Base-by-base conservation (phyloP, 1,140 invertebrate species). In the Polyergus mexicanus region DNA sequence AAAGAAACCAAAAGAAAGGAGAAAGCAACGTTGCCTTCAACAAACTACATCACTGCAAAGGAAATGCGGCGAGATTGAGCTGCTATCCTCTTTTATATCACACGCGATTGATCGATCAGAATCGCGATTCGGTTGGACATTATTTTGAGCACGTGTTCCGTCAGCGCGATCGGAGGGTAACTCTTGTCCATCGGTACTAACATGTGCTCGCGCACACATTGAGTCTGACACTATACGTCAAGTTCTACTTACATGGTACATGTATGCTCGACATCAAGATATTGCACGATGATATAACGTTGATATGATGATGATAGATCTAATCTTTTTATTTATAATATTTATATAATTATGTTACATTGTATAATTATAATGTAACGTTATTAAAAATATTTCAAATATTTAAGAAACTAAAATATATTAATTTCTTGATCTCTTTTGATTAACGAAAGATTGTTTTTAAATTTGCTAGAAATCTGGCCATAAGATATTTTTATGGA, bases 61-160 rank as follows among this genome's bases (percentile, higher is more conserved):
- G 28, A 60, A 65, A 84, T 76, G 58, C 51, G 69, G 66, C 19
- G 16, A 63, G 80, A 86, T 86, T 84, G 71, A 83, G 41, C 80
- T 76, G 77, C 72, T 84, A 88, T 83, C 71, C 32, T 56, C 28
- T 58, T 65, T 58, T 72, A 66, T 88, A 86, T 88, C 86, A 86
- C 71, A 76, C 74, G 60, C 74, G 66, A 68, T 71, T 66, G 88
- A 86, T 89, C 72, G 87, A 89, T 89, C 25, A 35, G 35, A 35
- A 65, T 69, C 74, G 60, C 84, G 85, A 74, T 86, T 44, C 6
- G 32, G 25, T 58, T 72, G 56, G 47, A 89, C 72, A 32, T 86
- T 89, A 89, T 86, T 86, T 89, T 68, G 85, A 80, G 78, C 84
- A 89, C 85, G 85, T 86, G 85, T 86, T 68, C 65, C 71, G 35